Base-by-base conservation (phyloP, 2,797 vertebrate genomes). In the Ptychadena robeensis region DNA sequence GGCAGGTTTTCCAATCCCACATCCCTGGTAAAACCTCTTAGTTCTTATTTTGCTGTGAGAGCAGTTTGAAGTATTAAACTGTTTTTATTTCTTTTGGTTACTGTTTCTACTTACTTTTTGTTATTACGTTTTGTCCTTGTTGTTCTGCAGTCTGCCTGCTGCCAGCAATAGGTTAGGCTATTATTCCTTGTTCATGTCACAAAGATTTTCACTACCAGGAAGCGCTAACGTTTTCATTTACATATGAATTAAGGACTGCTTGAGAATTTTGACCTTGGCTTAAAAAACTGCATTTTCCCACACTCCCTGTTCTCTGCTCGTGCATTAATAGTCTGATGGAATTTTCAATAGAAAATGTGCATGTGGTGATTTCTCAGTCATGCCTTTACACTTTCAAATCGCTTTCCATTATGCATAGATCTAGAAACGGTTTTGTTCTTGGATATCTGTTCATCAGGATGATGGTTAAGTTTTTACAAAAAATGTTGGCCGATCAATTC, bases 201-300 rank as follows among this genome's bases (percentile, higher is more conserved):
- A 53, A 53, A 53, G 44, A 53, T 53, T 53, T 53, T 53, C 44
- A 28, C 59, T 28, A 61, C 8, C n/a, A 27, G 59, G 53, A 59
- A 59, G 59, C 28, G 27, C 22, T 38, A 76, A 40, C 27, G 8
- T 40, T 72, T 57, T 14, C 7, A 53, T 53, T 73, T 73, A 28
- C 30, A 53, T 53, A 53, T 61, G 59, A 61, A 73, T 73, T 15
- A 31, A 57, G 70, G 27, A 15, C 28, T 73, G 12, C 40, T 73
- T 22, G 25, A 48, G 37, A 40, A 37, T 27, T 40, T 71, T 40
- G 32, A 71, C 25, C 37, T 70, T 35, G 35, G 67, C 22, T 61
- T 34, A 28, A 70, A 4, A n/a, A 32, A 18, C 67, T n/a, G 67
- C 2, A 35, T 70, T 70, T 25, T 70, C 35, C 67, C 31, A 15